Base-by-base conservation (phyloP, 2,888 invertebrate species). In the Dermolepida albohirtum region DNA sequence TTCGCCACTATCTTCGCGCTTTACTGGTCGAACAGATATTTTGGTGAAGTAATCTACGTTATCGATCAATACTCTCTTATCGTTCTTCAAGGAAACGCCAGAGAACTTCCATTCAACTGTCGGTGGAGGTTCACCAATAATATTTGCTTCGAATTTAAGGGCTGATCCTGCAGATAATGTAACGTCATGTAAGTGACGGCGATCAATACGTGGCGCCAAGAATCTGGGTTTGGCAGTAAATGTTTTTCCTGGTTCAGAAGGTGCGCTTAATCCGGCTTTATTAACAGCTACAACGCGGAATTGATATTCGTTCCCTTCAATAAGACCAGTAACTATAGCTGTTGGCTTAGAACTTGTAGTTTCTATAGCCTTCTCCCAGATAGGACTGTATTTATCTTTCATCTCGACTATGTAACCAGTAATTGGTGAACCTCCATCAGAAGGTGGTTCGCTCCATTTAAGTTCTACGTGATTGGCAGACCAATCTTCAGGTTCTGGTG, bases 271-370 rank as follows among this genome's bases (percentile, higher is more conserved):
- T 0, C 99, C 99, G 8, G 95, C 97, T 82, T 95, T 95, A 85
- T 99, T 99, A 64, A 97, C 87, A 7, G 98, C 98, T 74, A 96
- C 90, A 34, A 98, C 92, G 34, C 98, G 90, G 91, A 98, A 98
- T 83, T 97, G 97, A 82, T 97, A 97, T 80, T 97, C 97, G 81
- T 96, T 95, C 74, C 97, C 97, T 86, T 97, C 97, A 78, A 94
- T 93, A 54, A 98, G 84, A 47, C 95, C 95, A 79, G 92, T 92
- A n/a, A 97, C 91, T 64, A 92, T 91, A 57, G 92, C 97, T 67
- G 88, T 85, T 0, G 93, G 90, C 5, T 86, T 87, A 0, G 93
- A 88, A 22, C 89, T 88, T 67, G 92, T 91, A 0, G 92, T 93
- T 83, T 96, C 95, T 64, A 92, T 83, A 0, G 95, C 96, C 81